These are phyloP conservation scores for Drosophila fulvimacula DNA, from an alignment of 2,888 invertebrate genomes.

Conservation along the genomic window DNA sequence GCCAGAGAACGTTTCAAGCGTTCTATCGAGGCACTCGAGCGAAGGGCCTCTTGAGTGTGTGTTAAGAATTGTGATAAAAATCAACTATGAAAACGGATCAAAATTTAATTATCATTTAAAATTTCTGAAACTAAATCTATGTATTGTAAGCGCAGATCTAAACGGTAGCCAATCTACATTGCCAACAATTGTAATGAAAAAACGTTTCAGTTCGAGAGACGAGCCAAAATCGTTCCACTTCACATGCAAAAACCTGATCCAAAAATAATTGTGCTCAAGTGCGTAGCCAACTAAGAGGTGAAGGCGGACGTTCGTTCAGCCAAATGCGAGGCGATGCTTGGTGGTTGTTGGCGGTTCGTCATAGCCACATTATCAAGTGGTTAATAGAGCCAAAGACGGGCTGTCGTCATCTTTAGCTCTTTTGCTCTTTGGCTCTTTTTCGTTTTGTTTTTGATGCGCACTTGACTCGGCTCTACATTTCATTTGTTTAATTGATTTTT, in stretches of 20 bases:
- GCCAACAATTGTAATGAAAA: slow-evolving; percentile 31
- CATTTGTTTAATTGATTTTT: slow-evolving; percentile 24
- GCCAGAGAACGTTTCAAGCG: slow-evolving; percentile 50
- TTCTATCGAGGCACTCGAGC: slow-evolving; percentile 40
- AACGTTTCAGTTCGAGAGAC: slow-evolving; percentile 20
- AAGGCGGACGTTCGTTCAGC: slow-evolving; percentile 54
- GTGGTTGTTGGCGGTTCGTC: slow-evolving; percentile 29
- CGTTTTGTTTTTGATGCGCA: slow-evolving; percentile 50
- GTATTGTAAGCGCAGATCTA: slow-evolving; percentile 3
- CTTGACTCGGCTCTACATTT: slow-evolving; percentile 52
- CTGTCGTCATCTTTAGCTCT: slow-evolving; percentile 27
- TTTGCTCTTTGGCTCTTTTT: slow-evolving; percentile 19
- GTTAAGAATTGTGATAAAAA: slow-evolving; percentile 7
- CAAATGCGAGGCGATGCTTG: slow-evolving; percentile 18
- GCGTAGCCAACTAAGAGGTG: slow-evolving; percentile 46
- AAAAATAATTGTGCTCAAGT: slow-evolving; percentile 63
- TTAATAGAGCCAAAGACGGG: slow-evolving; percentile 54
- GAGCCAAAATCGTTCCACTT: slow-evolving; percentile 41
- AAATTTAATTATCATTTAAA: background rate
- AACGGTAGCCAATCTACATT: slow-evolving; percentile 42
- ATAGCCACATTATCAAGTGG: slow-evolving; percentile 64
- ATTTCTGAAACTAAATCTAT: background rate
- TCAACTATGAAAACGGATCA: slow-evolving; percentile 6
- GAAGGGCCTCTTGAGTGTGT: slow-evolving; percentile 43
- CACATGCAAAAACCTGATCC: slow-evolving; percentile 61